Evolutionary conservation across 2,888 invertebrate genomes (phyloP).

Genomic region (Acanthosoma haemorrhoidale): DNA sequence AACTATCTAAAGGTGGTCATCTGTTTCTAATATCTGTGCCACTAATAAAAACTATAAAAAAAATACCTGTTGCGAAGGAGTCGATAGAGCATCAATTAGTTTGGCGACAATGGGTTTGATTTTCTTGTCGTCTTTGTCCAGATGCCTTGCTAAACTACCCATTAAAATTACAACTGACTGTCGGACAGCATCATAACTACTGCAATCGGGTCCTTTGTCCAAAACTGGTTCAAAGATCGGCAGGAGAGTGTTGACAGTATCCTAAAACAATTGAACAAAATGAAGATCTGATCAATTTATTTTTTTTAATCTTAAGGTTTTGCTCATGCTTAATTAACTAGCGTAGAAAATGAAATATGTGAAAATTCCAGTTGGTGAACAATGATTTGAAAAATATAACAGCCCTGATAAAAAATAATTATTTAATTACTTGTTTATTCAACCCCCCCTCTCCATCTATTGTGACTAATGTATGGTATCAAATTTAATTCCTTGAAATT

Average conservation of each 20-base stretch:
- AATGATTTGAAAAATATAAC: too few relatives aligned
- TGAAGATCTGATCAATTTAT: too few relatives aligned
- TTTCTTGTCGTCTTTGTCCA: constrained; percentile 81
- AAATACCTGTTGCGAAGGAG: constrained; percentile 85
- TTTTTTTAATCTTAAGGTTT: too few relatives aligned
- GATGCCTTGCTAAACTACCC: constrained; percentile 94
- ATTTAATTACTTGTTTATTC: too few relatives aligned
- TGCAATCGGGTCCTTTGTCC: constrained; percentile 85
- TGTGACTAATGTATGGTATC: too few relatives aligned
- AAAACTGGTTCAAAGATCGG: constrained; percentile 91
- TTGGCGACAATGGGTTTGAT: constrained; percentile 91
- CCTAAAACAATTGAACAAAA: constrained; percentile 46
- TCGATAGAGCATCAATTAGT: constrained; percentile 83
- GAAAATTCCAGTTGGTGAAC: too few relatives aligned
- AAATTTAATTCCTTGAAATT: too few relatives aligned
- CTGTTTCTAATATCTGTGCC: neutral
- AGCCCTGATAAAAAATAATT: too few relatives aligned
- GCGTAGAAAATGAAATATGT: too few relatives aligned
- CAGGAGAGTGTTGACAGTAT: constrained; percentile 66
- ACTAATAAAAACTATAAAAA: neutral
- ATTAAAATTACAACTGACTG: constrained; percentile 95
- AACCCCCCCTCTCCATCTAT: too few relatives aligned
- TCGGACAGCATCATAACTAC: constrained; percentile 84
- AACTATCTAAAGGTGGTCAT: too few relatives aligned
- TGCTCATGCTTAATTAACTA: too few relatives aligned